phyloP scores from a whole-genome alignment of 2,888 invertebrate species.

The Drosophila multiciliata region DNA sequence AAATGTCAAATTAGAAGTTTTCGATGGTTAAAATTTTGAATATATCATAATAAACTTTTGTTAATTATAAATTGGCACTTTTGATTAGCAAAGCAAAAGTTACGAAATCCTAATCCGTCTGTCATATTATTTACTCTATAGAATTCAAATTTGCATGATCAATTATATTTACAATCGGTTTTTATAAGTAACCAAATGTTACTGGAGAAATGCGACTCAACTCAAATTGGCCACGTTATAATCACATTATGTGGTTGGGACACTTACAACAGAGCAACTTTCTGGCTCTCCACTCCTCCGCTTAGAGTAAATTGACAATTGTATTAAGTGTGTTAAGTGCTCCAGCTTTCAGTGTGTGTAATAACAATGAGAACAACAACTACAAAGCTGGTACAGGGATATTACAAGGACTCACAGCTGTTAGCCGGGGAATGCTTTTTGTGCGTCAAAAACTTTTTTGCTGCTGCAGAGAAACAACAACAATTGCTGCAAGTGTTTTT shows the following conservation, averaged over 20 bases:
- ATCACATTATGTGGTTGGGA: conserved; percentile 28
- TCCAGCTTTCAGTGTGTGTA: conserved; percentile 21
- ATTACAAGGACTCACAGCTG: conserved; percentile 58
- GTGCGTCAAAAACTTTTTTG: conserved; percentile 37
- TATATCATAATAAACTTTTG: not conserved
- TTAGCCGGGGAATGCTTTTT: conserved; percentile 38
- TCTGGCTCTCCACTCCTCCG: not conserved
- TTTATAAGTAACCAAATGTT: not conserved
- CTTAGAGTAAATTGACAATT: conserved; percentile 68
- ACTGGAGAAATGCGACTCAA: conserved; percentile 9
- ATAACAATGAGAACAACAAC: conserved; percentile 32
- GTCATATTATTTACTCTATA: too few relatives aligned
- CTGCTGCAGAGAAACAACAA: conserved; percentile 1
- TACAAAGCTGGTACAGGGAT: conserved; percentile 27
- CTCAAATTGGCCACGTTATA: conserved; percentile 36
- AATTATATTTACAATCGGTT: not conserved
- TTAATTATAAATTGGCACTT: not conserved
- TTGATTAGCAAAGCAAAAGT: not conserved
- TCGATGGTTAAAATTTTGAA: not conserved
- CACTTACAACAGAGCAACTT: conserved; percentile 24
- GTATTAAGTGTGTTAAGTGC: conserved; percentile 72
- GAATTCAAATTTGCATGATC: not conserved
- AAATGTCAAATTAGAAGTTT: not conserved
- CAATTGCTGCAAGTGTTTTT: conserved; percentile 44
- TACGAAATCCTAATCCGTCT: not conserved